These are phyloP conservation scores for Caenorhabditis brenneri DNA, from an alignment of 1,140 invertebrate species.

Conservation along the genomic window DNA sequence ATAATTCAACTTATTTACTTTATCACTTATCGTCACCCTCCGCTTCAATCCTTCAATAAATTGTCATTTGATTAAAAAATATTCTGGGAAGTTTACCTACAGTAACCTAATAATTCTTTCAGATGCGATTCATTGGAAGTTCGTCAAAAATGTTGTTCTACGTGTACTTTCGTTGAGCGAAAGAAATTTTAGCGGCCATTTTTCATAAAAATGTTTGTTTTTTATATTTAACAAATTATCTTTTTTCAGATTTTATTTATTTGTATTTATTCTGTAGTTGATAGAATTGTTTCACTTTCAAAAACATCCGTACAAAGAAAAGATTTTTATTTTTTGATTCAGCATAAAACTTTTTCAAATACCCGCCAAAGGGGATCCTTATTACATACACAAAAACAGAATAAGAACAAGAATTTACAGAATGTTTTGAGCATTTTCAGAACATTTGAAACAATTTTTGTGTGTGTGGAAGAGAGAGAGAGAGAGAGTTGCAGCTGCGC, in stretches of 20 bases:
- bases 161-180: slow-evolving; percentile 45
- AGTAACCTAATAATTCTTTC: not conserved
- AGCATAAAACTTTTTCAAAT: slow-evolving; percentile 21
- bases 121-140: slow-evolving; percentile 52
- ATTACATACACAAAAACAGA: not conserved
- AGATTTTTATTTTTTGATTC: not conserved
- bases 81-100: not conserved
- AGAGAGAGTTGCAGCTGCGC: slow-evolving; percentile 9
- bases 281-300: not conserved
- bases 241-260: slow-evolving; percentile 7
- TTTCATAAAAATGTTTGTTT: slow-evolving; percentile 1
- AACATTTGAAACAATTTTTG: not conserved
- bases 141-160: slow-evolving; percentile 52
- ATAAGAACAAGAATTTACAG: not conserved
- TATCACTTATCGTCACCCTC: slow-evolving; percentile 4
- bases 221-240: not conserved
- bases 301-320: not conserved
- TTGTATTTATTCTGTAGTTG: slow-evolving; percentile 18
- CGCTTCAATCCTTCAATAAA: not conserved
- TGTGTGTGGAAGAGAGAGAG: not conserved
- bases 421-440: too few species aligned
- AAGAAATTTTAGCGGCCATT: not conserved
- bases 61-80: not conserved
- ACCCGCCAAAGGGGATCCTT: slow-evolving; percentile 29
- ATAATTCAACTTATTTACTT: not conserved